A percentile compares a stretch with the other conserved stretches of the same genome.
phyloP scores from a whole-genome alignment of 2,888 invertebrate species.

The Proisotoma minuta region DNA sequence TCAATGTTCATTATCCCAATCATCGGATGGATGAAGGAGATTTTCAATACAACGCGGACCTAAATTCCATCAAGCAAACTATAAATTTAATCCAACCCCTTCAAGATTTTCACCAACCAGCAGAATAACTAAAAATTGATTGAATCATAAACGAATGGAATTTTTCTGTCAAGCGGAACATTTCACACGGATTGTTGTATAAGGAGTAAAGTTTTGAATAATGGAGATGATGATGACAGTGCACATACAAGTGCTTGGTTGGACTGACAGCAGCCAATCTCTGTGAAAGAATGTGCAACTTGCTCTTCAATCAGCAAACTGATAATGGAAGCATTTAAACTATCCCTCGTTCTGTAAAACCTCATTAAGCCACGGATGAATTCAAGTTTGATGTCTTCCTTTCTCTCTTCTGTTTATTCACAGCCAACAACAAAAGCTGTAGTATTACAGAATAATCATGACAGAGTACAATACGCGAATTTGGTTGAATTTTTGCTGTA shows the following conservation, averaged over 20 bases:
- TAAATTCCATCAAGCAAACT: neutral
- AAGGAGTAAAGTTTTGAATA: constrained; percentile 2
- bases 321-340: constrained; percentile 6
- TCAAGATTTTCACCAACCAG: too few species aligned
- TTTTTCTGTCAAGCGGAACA: constrained; percentile 13
- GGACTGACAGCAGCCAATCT: constrained; percentile 8
- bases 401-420: too few species aligned
- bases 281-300: constrained; percentile 9
- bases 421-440: too few species aligned
- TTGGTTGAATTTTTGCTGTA: neutral
- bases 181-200: constrained; percentile 2
- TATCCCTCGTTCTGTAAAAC: neutral
- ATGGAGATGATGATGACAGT: constrained; percentile 8
- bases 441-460: neutral
- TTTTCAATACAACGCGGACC: neutral
- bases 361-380: neutral
- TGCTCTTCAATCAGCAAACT: neutral
- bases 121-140: constrained; percentile 7
- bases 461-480: neutral
- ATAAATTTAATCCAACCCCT: too few species aligned
- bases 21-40: neutral
- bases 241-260: constrained; percentile 1
- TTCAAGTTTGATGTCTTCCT: neutral
- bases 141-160: constrained; percentile 13
- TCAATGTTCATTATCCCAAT: neutral